phyloP scores from a whole-genome alignment of 2,797 vertebrate species.

The Schizothorax lantsangensis region DNA sequence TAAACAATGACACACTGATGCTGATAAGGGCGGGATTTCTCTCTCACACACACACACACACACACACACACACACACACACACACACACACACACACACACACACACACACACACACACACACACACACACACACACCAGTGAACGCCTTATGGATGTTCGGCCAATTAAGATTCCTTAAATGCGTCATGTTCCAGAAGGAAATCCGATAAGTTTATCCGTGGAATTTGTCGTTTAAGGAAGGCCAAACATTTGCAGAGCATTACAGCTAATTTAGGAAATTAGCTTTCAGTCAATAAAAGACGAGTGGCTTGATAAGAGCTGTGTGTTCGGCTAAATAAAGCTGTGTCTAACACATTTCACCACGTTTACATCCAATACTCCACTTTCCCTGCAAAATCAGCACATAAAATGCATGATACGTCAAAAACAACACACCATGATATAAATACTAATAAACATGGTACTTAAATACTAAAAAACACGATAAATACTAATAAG shows the following conservation, averaged over 20 bases:
- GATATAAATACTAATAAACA: not conserved
- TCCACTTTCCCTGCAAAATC: not conserved
- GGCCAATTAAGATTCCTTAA: slow-evolving; percentile 2
- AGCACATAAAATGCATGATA: not conserved
- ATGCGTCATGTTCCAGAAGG: not conserved
- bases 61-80: slow-evolving; percentile 17
- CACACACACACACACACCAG: not conserved
- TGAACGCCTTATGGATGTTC: not conserved
- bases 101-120: slow-evolving; percentile 25
- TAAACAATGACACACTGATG: slow-evolving; percentile 63
- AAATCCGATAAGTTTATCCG: slow-evolving; percentile 2
- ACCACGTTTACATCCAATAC: not conserved
- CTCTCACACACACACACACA: slow-evolving; percentile 8
- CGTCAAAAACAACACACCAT: not conserved
- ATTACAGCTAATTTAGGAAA: slow-evolving; percentile 8
- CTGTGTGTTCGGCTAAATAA: not conserved
- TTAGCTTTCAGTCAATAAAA: slow-evolving; percentile 9
- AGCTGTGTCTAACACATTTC: not conserved
- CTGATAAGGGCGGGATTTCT: slow-evolving; percentile 69
- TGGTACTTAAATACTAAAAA: not conserved
- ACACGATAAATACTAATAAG: not conserved
- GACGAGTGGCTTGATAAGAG: not conserved
- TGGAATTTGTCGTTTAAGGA: slow-evolving; percentile 11
- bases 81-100: not conserved
- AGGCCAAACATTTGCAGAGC: slow-evolving; percentile 19